Conservation (phyloP, 2,888 invertebrate species). For the Ophion ellenae region DNA sequence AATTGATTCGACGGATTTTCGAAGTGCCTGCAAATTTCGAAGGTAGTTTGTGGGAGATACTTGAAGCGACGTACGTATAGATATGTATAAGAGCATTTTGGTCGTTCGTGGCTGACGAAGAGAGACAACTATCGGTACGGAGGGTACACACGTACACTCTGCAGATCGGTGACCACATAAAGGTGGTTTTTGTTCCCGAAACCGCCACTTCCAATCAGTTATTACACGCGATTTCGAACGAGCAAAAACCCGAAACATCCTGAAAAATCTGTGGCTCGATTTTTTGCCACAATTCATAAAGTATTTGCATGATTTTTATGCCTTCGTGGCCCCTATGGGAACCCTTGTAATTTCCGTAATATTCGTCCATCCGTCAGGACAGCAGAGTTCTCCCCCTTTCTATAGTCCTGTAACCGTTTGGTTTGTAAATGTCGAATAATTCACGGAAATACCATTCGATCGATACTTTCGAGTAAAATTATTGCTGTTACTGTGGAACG, state of each 20-base stretch:
- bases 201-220: slow-evolving; percentile 37
- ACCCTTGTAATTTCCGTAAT: background rate
- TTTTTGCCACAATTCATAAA: slow-evolving; percentile 1
- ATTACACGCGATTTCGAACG: slow-evolving; percentile 11
- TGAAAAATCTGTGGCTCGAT: slow-evolving; percentile 12
- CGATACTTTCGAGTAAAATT: background rate
- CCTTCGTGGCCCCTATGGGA: background rate
- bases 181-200: slow-evolving; percentile 48
- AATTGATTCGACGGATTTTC: slow-evolving; percentile 18
- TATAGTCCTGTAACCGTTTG: background rate
- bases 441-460: background rate
- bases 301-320: background rate
- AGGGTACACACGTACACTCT: slow-evolving; percentile 1
- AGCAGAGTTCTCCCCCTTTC: background rate
- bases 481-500: background rate
- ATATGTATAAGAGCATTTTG: slow-evolving; percentile 9
- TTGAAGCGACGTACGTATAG: background rate
- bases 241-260: slow-evolving; percentile 11
- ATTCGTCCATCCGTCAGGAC: too few relatives aligned
- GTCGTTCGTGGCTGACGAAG: slow-evolving; percentile 42
- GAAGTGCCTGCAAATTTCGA: slow-evolving; percentile 20
- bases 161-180: slow-evolving; percentile 52
- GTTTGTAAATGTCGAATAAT: background rate
- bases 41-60: slow-evolving; percentile 13
- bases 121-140: slow-evolving; percentile 24